These are phyloP conservation scores for Aphodius granarius DNA, from an alignment of 2,888 invertebrate species.

Conservation along the genomic window DNA sequence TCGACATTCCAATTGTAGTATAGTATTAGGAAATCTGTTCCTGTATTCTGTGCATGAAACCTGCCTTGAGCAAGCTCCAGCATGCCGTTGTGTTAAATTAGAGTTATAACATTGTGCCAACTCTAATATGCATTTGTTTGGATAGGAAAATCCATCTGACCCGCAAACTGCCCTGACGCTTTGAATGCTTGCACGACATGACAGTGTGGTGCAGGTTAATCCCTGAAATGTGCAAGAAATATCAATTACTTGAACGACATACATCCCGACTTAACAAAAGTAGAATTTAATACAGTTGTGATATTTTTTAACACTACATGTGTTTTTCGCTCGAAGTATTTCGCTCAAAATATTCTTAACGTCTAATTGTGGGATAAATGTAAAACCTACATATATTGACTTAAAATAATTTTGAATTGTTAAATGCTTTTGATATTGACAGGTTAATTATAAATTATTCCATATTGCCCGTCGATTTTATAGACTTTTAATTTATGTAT, in stretches of 20 bases:
- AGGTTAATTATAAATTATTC: no score
- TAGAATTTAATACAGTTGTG: background rate
- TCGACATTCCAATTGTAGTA: slow-evolving; percentile 77
- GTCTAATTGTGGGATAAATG: no score
- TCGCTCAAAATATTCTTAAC: no score
- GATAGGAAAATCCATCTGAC: slow-evolving; percentile 80
- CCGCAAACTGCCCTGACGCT: slow-evolving; percentile 67
- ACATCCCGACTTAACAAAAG: background rate
- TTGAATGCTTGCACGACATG: slow-evolving; percentile 42
- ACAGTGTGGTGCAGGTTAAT: slow-evolving; percentile 45
- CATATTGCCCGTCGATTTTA: no score
- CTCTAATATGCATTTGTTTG: slow-evolving; percentile 76
- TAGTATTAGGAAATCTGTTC: slow-evolving; percentile 15
- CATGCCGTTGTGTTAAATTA: slow-evolving; percentile 70
- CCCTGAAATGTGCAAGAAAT: slow-evolving; percentile 13
- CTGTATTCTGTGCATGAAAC: slow-evolving; percentile 43
- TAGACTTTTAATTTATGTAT: no score
- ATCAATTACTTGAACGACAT: background rate
- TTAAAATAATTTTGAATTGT: no score
- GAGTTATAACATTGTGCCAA: slow-evolving; percentile 76
- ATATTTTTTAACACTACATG: no score
- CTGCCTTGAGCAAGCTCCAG: slow-evolving; percentile 64
- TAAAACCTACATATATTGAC: no score
- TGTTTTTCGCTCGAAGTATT: no score
- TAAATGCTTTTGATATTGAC: no score